A percentile compares a stretch with the other conserved stretches of the same genome.
Evolutionary conservation across 2,888 invertebrate genomes (phyloP).

Genomic region (Melanophora roralis): DNA sequence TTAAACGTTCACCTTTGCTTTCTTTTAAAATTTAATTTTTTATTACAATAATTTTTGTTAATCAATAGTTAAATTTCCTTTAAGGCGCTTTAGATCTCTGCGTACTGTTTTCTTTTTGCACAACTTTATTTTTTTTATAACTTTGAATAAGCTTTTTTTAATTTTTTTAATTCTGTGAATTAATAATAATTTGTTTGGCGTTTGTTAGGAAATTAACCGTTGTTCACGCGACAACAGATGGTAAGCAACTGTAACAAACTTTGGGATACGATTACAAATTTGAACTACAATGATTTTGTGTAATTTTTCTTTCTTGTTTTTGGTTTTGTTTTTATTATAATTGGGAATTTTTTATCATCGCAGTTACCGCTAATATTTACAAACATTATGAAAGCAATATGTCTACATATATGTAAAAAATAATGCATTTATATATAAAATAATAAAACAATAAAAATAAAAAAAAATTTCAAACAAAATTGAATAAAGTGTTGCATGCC

Average conservation of each 20-base stretch:
- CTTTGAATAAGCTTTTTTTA: background rate
- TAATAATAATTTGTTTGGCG: background rate
- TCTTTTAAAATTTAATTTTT: slow-evolving; percentile 17
- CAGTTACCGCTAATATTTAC: slow-evolving; percentile 35
- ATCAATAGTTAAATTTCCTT: slow-evolving; percentile 2
- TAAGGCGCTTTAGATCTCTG: background rate
- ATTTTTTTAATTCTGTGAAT: background rate
- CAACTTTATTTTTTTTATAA: background rate
- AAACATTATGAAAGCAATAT: slow-evolving; percentile 67
- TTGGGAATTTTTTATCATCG: slow-evolving; percentile 52
- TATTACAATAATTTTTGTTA: background rate
- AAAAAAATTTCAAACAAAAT: slow-evolving; percentile 38
- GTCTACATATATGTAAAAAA: no score
- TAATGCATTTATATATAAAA: no score
- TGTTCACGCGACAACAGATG: slow-evolving; percentile 61
- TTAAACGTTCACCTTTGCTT: slow-evolving; percentile 61
- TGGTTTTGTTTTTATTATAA: background rate
- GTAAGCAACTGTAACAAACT: slow-evolving; percentile 62
- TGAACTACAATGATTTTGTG: slow-evolving; percentile 57
- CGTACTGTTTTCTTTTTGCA: background rate
- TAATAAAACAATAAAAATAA: slow-evolving; percentile 44
- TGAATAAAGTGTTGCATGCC: slow-evolving; percentile 58
- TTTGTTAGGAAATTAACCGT: slow-evolving; percentile 55
- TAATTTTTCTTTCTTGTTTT: background rate
- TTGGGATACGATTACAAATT: slow-evolving; percentile 60